These are phyloP conservation scores for Sebastes fasciatus DNA, from an alignment of 2,113 vertebrate species.

Conservation along the genomic window DNA sequence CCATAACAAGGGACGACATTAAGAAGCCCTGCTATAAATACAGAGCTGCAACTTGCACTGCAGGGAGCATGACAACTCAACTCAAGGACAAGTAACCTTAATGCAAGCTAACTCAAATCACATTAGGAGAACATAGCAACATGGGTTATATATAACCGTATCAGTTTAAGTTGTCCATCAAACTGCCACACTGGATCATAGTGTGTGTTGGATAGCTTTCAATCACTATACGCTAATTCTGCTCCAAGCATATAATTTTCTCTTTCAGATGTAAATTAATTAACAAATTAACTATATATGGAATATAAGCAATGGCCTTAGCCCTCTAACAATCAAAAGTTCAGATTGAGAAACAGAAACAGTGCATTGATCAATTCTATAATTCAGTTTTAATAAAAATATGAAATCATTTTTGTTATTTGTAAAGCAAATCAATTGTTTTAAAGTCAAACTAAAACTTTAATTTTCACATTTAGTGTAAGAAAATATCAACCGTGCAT, in stretches of 20 bases:
- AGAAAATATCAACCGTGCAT: no score
- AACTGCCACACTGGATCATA: background rate
- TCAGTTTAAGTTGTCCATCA: background rate
- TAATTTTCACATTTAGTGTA: no score
- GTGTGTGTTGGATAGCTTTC: background rate
- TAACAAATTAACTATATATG: background rate
- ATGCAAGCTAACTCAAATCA: conserved; percentile 23
- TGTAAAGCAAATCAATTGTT: no score
- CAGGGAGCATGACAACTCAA: conserved; percentile 21
- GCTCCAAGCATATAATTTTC: background rate
- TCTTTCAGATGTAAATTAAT: background rate
- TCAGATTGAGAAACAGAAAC: background rate
- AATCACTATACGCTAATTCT: background rate
- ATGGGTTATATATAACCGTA: background rate
- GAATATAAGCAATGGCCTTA: background rate
- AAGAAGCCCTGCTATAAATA: conserved; percentile 76
- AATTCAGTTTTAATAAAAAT: no score
- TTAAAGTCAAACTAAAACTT: no score
- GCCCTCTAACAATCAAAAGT: background rate
- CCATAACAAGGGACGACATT: conserved; percentile 65
- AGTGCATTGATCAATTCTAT: no score
- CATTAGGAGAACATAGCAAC: conserved; percentile 7
- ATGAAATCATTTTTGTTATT: no score
- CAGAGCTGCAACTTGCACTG: conserved; percentile 20
- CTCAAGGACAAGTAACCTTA: conserved; percentile 19